Evolutionary conservation across 2,797 vertebrate species (phyloP), one percentile per base, ranked within the genome.

Genomic region (Notolabrus celidotus): DNA sequence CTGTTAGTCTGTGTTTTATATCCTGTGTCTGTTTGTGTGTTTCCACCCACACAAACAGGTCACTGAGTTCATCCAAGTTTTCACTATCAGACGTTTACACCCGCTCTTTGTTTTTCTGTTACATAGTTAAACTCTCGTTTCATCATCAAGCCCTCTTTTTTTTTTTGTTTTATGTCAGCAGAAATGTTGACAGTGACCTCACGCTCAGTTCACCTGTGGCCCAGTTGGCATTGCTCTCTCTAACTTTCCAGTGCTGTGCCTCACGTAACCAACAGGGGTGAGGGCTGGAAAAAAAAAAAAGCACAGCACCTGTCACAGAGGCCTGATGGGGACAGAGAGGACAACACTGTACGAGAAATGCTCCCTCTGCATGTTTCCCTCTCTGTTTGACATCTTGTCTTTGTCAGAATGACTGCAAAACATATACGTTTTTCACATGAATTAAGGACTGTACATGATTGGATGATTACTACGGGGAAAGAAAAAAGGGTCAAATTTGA

Each of bases 191-290:
- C 17, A 3, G 34, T 84, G 62, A 80, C 83, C 71, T 74, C 56
- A 74, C 79, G 64, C 63, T 84, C 57, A 29, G 31, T 80, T 90
- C 65, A 84, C 86, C 85, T 83, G 78, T 88, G 83, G 41, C 67
- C 84, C 59, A 90, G 12, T 84, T 90, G 83, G 83, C 85, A 74
- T 61, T 70, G 59, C 62, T 10, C 76, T 75, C 47, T 66, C 38
- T 51, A 84, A 53, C 77, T 72, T 77, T 68, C 42, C 73, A 61
- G 25, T 68, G 67, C 65, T 43, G 57, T 49, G 63, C 52, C 71
- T 79, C 67, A 69, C 33, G 3, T 77, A 85, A 62, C 43, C 67
- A 59, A 54, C 60, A 60, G 59, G 68, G 45, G 23, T 67, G 55
- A 72, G 60, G 50, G 46, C 59, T 83, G 69, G 60, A 55, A 60